Conservation (phyloP, 2,797 vertebrate genomes). For the Lagorchestes hirsutus region DNA sequence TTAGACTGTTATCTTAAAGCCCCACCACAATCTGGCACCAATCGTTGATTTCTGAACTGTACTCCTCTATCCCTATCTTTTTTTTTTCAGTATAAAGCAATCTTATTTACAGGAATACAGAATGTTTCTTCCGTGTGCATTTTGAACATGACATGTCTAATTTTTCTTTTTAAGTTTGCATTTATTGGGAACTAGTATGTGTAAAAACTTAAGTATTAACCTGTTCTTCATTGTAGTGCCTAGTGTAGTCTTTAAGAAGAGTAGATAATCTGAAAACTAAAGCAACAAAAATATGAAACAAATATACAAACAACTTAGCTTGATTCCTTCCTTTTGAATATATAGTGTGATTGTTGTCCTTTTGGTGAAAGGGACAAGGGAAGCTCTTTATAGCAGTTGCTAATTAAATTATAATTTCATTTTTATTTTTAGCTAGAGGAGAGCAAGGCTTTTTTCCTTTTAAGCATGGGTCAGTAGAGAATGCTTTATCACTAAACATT, state of each 20-base stretch:
- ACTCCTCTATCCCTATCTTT: neutral
- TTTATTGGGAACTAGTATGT: conserved; percentile 99
- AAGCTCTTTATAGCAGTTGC: conserved; percentile 85
- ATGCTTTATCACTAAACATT: conserved; percentile 90
- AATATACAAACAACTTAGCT: too few species aligned
- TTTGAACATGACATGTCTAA: conserved; percentile 98
- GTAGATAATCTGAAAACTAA: too few species aligned
- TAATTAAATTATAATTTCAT: conserved; percentile 82
- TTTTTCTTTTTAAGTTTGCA: conserved; percentile 96
- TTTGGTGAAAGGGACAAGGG: conserved; percentile 90
- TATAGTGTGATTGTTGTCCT: conserved; percentile 96
- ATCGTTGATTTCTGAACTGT: neutral
- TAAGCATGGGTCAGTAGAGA: conserved; percentile 88
- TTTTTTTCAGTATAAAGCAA: conserved; percentile 97
- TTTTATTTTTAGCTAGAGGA: conserved; percentile 84
- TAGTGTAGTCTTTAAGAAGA: conserved; percentile 61
- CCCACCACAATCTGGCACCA: neutral
- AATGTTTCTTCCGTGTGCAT: conserved; percentile 99
- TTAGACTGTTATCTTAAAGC: neutral
- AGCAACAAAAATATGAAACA: too few species aligned
- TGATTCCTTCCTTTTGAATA: conserved; percentile 78
- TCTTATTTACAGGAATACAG: conserved; percentile 99
- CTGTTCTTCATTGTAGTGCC: conserved; percentile 89
- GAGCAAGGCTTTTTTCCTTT: conserved; percentile 80
- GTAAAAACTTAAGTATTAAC: conserved; percentile 94